These are phyloP conservation scores for Oncorhynchus keta DNA, from an alignment of 2,113 vertebrate species.

Conservation along the genomic window DNA sequence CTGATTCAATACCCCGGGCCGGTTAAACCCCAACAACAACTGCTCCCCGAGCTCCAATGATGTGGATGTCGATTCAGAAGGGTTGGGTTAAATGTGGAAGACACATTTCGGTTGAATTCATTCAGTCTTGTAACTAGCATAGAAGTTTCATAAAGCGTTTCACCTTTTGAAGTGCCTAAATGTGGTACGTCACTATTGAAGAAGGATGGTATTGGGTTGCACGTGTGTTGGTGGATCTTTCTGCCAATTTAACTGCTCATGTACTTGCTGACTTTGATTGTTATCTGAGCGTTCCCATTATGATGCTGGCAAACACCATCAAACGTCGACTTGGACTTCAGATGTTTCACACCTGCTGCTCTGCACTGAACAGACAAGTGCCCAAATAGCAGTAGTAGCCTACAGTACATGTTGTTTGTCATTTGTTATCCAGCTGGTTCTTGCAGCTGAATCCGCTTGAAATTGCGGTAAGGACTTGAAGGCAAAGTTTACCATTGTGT, in stretches of 20 bases:
- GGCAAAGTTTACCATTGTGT: slow-evolving; percentile 26
- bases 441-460: slow-evolving; percentile 27
- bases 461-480: slow-evolving; percentile 28
- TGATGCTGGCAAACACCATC: slow-evolving; percentile 16
- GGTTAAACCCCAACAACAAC: no score
- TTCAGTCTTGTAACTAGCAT: neutral
- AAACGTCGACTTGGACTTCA: slow-evolving; percentile 23
- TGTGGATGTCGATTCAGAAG: no score
- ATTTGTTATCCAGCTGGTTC: neutral
- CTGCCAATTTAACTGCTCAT: slow-evolving; percentile 19
- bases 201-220: slow-evolving; percentile 33
- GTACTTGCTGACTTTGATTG: slow-evolving; percentile 26
- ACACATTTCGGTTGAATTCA: no score
- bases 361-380: slow-evolving; percentile 27
- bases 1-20: no score
- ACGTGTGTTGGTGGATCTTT: slow-evolving; percentile 23
- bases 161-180: slow-evolving; percentile 28
- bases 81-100: no score
- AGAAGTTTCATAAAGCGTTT: neutral
- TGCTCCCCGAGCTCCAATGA: no score
- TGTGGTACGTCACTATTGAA: slow-evolving; percentile 9
- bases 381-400: neutral
- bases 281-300: slow-evolving; percentile 24
- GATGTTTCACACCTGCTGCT: slow-evolving; percentile 49
- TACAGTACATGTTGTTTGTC: neutral